Evolutionary conservation across 2,113 vertebrate species (phyloP).

Genomic region (Todiramphus chloris): DNA sequence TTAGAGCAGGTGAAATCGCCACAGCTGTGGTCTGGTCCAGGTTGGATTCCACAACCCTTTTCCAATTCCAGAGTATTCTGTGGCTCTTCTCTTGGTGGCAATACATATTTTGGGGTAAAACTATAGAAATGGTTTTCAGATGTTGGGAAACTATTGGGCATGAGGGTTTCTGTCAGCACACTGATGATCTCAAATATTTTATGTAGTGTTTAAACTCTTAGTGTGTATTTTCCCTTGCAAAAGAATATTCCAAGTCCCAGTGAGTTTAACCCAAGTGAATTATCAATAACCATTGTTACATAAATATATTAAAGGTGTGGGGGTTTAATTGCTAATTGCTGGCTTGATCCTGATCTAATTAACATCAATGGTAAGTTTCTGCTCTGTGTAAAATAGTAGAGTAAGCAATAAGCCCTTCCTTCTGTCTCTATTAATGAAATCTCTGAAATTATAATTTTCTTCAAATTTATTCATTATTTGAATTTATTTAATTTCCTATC

Average conservation of each 20-base stretch:
- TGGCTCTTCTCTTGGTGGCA: neutral
- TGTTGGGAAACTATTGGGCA: neutral
- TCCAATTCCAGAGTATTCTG: neutral
- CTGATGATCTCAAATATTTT: neutral
- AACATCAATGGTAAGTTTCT: neutral
- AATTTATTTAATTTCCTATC: neutral
- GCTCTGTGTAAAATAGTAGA: neutral
- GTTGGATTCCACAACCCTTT: neutral
- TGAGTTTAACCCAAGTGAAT: neutral
- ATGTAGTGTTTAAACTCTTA: neutral
- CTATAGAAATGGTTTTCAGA: neutral
- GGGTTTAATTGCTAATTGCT: neutral
- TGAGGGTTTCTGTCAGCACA: neutral
- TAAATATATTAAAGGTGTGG: neutral
- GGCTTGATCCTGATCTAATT: neutral
- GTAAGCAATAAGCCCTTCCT: neutral
- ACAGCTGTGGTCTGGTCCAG: neutral
- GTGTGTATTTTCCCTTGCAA: neutral
- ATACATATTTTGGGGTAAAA: neutral
- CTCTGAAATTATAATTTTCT: neutral
- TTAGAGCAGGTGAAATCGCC: neutral
- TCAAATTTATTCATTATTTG: slow-evolving; percentile 5
- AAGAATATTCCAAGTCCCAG: neutral
- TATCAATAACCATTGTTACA: neutral
- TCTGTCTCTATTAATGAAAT: neutral